Conservation (phyloP, 2,888 invertebrate species). For the Gonocerus acuteangulatus region DNA sequence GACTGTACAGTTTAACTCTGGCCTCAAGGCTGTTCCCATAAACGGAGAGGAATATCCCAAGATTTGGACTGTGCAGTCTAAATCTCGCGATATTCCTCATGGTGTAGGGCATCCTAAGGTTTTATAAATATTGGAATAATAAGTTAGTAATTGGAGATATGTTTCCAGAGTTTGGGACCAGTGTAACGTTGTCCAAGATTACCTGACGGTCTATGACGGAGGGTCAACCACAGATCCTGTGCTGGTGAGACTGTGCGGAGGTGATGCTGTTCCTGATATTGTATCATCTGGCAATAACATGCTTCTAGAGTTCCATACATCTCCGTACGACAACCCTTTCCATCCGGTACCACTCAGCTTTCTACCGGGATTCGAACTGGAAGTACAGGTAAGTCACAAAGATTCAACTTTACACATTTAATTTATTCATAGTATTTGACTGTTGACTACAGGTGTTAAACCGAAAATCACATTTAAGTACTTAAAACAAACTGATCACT, state of each 20-base stretch:
- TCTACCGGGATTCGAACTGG: conserved; percentile 71
- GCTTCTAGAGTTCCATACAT: conserved; percentile 71
- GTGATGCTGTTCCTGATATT: conserved; percentile 72
- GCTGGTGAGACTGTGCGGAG: conserved; percentile 70
- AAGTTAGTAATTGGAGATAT: no score
- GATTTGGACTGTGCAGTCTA: no score
- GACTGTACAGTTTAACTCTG: no score
- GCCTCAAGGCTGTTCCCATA: no score
- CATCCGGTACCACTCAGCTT: conserved; percentile 70
- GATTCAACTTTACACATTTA: not conserved
- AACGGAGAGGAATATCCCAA: no score
- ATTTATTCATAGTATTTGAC: not conserved
- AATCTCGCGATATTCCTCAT: no score
- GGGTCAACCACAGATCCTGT: conserved; percentile 57
- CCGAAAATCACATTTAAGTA: no score
- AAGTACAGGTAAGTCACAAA: conserved; percentile 63
- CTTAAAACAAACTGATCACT: no score
- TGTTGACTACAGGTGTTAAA: not conserved
- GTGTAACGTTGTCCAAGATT: conserved; percentile 74
- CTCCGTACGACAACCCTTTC: conserved; percentile 72
- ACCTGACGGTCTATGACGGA: conserved; percentile 74
- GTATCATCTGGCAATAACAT: conserved; percentile 68
- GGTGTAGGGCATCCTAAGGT: no score
- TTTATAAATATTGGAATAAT: no score
- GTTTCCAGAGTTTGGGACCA: conserved; percentile 68